Percentiles rank a stretch among this genome's conserved stretches.
phyloP scores from a whole-genome alignment of 2,888 invertebrate genomes.

The Plagodis dolabraria region DNA sequence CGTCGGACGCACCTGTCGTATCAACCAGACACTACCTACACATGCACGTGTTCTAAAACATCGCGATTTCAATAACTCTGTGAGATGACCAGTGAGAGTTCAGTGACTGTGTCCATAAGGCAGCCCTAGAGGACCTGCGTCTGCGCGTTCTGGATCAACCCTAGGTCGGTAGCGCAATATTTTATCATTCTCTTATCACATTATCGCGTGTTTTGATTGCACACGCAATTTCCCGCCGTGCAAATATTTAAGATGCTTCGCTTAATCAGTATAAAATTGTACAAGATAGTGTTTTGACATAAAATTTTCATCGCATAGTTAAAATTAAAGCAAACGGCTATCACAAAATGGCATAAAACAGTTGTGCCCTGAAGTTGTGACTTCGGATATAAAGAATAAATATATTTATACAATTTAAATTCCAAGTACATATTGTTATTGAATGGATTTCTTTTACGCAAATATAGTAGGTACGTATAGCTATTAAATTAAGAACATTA shows the following conservation, averaged over 20 bases:
- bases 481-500: too few relatives aligned
- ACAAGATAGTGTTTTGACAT: too few relatives aligned
- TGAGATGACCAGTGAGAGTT: slow-evolving; percentile 71
- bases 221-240: slow-evolving; percentile 61
- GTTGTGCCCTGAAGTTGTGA: too few relatives aligned
- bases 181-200: slow-evolving; percentile 66
- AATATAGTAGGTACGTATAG: too few relatives aligned
- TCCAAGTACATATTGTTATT: too few relatives aligned
- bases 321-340: too few relatives aligned
- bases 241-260: slow-evolving; percentile 46
- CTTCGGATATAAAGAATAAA: too few relatives aligned
- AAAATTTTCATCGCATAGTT: too few relatives aligned
- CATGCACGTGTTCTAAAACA: slow-evolving; percentile 45
- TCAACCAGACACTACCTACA: slow-evolving; percentile 42
- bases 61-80: slow-evolving; percentile 45
- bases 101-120: slow-evolving; percentile 68
- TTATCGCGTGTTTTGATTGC: slow-evolving; percentile 64
- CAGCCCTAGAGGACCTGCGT: slow-evolving; percentile 49
- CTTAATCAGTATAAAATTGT: slow-evolving; percentile 1
- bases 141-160: slow-evolving; percentile 67
- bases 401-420: too few relatives aligned
- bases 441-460: too few relatives aligned
- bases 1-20: slow-evolving; percentile 71
- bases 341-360: too few relatives aligned
- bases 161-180: slow-evolving; percentile 70